phyloP scores from a whole-genome alignment of 64 coral and sea anemone genomes.

The Acropora tenuis region DNA sequence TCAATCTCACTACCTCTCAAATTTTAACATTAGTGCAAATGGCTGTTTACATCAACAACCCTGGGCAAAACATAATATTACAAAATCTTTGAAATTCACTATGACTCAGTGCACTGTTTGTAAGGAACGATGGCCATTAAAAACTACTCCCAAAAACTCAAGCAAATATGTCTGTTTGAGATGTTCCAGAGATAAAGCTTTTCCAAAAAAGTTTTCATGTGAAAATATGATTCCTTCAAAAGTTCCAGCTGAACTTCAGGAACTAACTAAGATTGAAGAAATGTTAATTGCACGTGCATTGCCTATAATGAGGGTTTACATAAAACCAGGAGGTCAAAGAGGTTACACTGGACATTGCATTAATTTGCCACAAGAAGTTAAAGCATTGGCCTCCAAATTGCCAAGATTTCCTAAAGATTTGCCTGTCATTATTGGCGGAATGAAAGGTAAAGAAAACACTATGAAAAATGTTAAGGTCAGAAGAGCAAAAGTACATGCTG shows the following conservation, averaged over 20 bases:
- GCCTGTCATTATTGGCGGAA: constrained; percentile 26
- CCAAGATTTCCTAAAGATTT: constrained; percentile 25
- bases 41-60: constrained; percentile 6
- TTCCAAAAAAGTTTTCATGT: constrained; percentile 44
- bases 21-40: not conserved
- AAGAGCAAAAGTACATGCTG: constrained; percentile 23
- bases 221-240: constrained; percentile 52
- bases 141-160: constrained; percentile 12
- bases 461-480: constrained; percentile 50
- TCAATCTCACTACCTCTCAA: not conserved
- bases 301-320: constrained; percentile 51
- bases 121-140: constrained; percentile 33
- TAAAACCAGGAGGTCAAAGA: constrained; percentile 59
- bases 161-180: constrained; percentile 7
- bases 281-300: constrained; percentile 42
- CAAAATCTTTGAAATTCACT: constrained; percentile 9
- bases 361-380: constrained; percentile 34
- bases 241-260: constrained; percentile 57
- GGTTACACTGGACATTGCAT: constrained; percentile 46
- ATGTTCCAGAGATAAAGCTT: constrained; percentile 35
- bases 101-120: constrained; percentile 29
- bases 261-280: constrained; percentile 24
- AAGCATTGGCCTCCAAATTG: constrained; percentile 4
- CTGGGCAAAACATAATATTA: constrained; percentile 22
- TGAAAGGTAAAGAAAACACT: constrained; percentile 40